Evolutionary conservation across 2,797 vertebrate genomes (phyloP), one percentile per base, ranked within the genome.

Genomic region (Eurystomus glaucurus): DNA sequence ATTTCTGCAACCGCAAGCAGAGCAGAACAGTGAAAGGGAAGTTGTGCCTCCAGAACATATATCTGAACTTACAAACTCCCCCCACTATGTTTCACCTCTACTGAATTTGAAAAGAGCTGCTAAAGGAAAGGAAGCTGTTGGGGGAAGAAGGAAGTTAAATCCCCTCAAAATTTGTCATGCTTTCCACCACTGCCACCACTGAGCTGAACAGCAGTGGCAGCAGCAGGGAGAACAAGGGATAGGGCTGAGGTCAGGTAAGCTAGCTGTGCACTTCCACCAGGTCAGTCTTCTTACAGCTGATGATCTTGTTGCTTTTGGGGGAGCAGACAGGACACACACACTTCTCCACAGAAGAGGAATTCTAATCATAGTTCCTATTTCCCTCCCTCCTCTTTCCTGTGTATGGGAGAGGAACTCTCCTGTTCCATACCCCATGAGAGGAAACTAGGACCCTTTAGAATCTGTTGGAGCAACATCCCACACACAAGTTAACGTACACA

Each of bases 21-120:
- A 94, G 58, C 14, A 65, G 76, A 95, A 94, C 21, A 65, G 21
- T 14, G n/a, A 90, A 81, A 71, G 37, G 28, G 79, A 95, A 93
- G 41, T 46, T 84, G 48, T n/a, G 41, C 35, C 54, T 86, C 62
- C 51, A 65, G 35, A 92, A 81, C 6, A 54, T 4, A 57, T 14
- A 55, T 39, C 10, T 80, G 50, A 64, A 17, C 46, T 74, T 87
- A 51, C 37, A 45, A 70, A 92, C 54, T 54, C 22, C n/a, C 10
- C 11, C 21, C 16, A 11, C n/a, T n/a, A 39, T 17, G n/a, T 35
- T 90, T 87, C 31, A 41, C 35, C 19, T 88, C n/a, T n/a, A 3
- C 22, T 52, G 31, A 77, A 51, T 41, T 57, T 50, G 46, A 70
- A 86, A 54, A 16, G 23, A 79, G 16, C 5, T 83, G 52, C 50